phyloP scores from a whole-genome alignment of 2,797 vertebrate genomes.

The Salmo trutta region DNA sequence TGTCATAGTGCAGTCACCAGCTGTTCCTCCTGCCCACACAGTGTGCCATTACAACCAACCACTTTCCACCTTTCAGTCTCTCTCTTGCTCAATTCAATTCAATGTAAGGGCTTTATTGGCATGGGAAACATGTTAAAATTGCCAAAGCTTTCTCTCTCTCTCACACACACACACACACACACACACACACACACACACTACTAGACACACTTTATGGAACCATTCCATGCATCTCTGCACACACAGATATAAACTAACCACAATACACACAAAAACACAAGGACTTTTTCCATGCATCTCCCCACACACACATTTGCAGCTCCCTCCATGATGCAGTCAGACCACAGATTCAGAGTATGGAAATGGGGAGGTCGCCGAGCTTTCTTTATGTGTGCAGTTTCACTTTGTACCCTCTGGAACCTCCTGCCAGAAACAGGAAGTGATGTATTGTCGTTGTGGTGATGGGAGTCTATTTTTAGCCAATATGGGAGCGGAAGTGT shows the following conservation, averaged over 20 bases:
- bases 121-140: too few relatives aligned
- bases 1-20: constrained; percentile 48
- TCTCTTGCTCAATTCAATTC: background rate
- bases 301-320: background rate
- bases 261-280: background rate
- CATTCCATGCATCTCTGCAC: background rate
- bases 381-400: constrained; percentile 20
- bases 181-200: too few relatives aligned
- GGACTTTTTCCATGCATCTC: background rate
- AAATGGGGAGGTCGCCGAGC: constrained; percentile 61
- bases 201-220: background rate
- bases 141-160: too few relatives aligned
- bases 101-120: too few relatives aligned
- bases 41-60: constrained; percentile 65
- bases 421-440: constrained; percentile 67
- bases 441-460: constrained; percentile 61
- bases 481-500: constrained; percentile 58
- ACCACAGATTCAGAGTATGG: constrained; percentile 3
- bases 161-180: too few relatives aligned
- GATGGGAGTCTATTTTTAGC: constrained; percentile 70
- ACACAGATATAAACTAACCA: background rate
- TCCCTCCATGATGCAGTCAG: background rate
- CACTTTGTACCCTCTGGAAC: background rate
- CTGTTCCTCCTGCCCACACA: constrained; percentile 62
- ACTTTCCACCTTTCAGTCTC: constrained; percentile 56